Base-by-base conservation (phyloP, 2,797 vertebrate species). In the Gymnothorax reevesii region DNA sequence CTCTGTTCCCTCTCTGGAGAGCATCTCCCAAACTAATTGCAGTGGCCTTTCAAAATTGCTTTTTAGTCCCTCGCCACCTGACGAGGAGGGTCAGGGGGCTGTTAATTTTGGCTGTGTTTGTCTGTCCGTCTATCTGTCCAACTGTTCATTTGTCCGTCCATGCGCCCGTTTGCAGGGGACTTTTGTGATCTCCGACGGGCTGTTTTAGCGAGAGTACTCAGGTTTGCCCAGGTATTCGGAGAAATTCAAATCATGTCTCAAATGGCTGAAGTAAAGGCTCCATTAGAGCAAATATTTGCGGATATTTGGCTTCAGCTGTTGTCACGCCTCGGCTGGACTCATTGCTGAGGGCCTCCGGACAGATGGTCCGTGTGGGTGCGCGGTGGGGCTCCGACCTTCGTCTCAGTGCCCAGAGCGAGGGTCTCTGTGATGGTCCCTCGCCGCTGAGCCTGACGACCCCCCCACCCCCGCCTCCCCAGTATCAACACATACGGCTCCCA, bases 351-450 rank as follows among this genome's bases (percentile, higher is more conserved):
- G 15, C n/a, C 10, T 49, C 54, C n/a, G n/a, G 71, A 62, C 83
- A 84, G 83, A 84, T 84, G 83, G 83, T 69, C 83, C 57, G 55
- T n/a, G 62, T 33, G 2, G 60, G 25, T 52, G 83, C 49, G 60
- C 60, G 4, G 33, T 84, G 27, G 85, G 62, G 73, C 42, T 17
- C 12, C 52, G 85, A 79, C 66, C 42, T 42, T 60, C 17, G 71
- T 12, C 27, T 25, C n/a, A 17, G 55, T 80, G 71, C 66, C 66
- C 42, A 22, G 57, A 17, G 57, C 49, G n/a, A 4, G 22, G 85
- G 62, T 69, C 62, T 49, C 22, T 2, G n/a, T 22, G 82, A 62
- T 12, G 27, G 57, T 2, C 54, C 13, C 9, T 27, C 59, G 5
- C n/a, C 8, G 25, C 25, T 10, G 82, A 59, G 82, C 60, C 27